These are phyloP conservation scores for Cordilura impudica DNA, from an alignment of 2,888 invertebrate genomes.

Conservation along the genomic window DNA sequence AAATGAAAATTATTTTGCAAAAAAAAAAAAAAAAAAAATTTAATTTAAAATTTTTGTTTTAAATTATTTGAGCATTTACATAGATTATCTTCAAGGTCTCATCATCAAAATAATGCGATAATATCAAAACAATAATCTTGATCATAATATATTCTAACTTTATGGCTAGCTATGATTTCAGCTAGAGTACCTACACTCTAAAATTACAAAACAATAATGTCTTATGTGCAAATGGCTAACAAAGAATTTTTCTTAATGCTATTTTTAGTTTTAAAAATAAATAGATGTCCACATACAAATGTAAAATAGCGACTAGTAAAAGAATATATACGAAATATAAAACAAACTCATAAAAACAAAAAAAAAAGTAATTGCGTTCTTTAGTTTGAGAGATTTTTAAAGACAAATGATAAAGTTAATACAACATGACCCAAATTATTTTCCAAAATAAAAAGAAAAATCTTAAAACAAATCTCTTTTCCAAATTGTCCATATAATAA, in stretches of 20 bases:
- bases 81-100: neutral
- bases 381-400: neutral
- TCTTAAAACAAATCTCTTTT: neutral
- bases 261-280: constrained; percentile 34
- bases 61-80: too few relatives aligned
- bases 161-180: neutral
- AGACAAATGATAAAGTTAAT: neutral
- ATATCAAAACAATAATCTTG: neutral
- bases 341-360: neutral
- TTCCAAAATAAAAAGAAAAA: constrained; percentile 8
- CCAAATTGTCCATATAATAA: neutral
- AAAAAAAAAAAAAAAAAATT: neutral
- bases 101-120: neutral
- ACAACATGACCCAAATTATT: constrained; percentile 9
- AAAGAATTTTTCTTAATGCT: constrained; percentile 28
- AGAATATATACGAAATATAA: neutral
- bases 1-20: neutral
- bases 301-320: neutral
- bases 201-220: neutral
- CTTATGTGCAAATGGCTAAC: neutral
- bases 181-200: constrained; percentile 20
- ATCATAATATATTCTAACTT: neutral
- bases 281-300: constrained; percentile 12
- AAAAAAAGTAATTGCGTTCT: neutral
- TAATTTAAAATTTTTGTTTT: too few relatives aligned